phyloP scores from a whole-genome alignment of 2,113 vertebrate species.

The Zosterops lateralis region DNA sequence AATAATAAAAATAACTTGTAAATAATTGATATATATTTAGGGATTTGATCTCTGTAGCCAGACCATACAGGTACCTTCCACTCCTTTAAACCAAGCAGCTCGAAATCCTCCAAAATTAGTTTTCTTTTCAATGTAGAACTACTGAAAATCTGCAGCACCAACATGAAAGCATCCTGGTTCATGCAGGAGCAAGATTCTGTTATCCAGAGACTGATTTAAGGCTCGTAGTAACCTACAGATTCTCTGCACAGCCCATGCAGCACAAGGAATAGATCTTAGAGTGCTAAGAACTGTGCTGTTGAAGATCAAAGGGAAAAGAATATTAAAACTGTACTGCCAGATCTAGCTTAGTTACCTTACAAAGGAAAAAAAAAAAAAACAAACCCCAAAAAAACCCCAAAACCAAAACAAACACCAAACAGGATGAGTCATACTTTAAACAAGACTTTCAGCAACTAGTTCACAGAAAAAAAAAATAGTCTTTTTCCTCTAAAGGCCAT shows the following conservation, averaged over 20 bases:
- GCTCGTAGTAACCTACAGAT: neutral
- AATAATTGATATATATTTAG: neutral
- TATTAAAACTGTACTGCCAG: neutral
- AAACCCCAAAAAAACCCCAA: fast-evolving
- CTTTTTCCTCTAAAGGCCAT: neutral
- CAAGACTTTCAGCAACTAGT: neutral
- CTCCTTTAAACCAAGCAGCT: neutral
- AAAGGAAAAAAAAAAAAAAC: neutral
- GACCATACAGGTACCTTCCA: neutral
- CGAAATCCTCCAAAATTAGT: neutral
- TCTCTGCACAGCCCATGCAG: neutral
- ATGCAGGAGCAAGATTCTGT: fast-evolving
- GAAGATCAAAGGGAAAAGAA: neutral
- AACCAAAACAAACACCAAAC: neutral
- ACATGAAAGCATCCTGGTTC: neutral
- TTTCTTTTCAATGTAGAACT: neutral
- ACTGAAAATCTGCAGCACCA: neutral
- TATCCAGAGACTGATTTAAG: neutral
- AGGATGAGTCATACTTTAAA: neutral
- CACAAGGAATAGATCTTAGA: neutral
- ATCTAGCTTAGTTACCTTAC: neutral
- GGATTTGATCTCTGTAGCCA: neutral
- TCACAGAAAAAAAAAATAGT: neutral
- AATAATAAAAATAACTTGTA: neutral
- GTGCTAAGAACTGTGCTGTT: neutral